A percentile compares a stretch with the other conserved stretches of the same genome.
These are phyloP conservation scores for Gymnothorax reevesii DNA, from an alignment of 2,797 vertebrate species.

Conservation along the genomic window DNA sequence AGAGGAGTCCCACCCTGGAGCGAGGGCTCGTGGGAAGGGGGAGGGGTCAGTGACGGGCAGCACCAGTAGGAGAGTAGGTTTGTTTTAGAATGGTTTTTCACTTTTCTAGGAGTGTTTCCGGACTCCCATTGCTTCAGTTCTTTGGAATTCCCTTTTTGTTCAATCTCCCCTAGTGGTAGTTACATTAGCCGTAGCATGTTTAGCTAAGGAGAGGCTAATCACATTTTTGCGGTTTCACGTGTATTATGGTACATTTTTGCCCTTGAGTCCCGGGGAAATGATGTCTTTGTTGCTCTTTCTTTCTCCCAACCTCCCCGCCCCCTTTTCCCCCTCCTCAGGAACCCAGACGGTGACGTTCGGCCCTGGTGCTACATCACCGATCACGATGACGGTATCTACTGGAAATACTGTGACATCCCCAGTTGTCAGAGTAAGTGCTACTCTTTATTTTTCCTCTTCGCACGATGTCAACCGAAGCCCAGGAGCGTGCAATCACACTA, in stretches of 20 bases:
- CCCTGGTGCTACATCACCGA: constrained; percentile 96
- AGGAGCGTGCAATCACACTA: background rate
- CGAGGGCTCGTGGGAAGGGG: constrained; percentile 16
- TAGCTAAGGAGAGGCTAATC: too few relatives aligned
- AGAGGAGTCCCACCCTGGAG: constrained; percentile 36
- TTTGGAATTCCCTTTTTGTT: too few relatives aligned
- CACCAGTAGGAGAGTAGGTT: constrained; percentile 29
- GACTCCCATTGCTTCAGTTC: too few relatives aligned
- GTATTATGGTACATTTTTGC: background rate
- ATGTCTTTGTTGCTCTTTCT: constrained; percentile 22
- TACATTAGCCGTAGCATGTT: too few relatives aligned
- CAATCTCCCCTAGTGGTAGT: too few relatives aligned
- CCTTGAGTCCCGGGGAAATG: constrained; percentile 27
- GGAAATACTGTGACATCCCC: constrained; percentile 94
- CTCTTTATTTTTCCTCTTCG: too few relatives aligned
- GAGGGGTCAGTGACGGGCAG: constrained; percentile 33
- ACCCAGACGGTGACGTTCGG: constrained; percentile 92
- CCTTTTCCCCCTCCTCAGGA: constrained; percentile 71
- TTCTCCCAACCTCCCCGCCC: background rate
- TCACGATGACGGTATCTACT: constrained; percentile 90
- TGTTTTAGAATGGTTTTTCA: too few relatives aligned
- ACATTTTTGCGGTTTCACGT: too few relatives aligned
- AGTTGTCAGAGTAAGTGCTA: constrained; percentile 85
- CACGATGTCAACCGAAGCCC: constrained; percentile 38
- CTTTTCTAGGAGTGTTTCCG: too few relatives aligned